These are phyloP conservation scores for Hippocampus mohnikei DNA, from an alignment of 2,113 vertebrate species.

Conservation along the genomic window DNA sequence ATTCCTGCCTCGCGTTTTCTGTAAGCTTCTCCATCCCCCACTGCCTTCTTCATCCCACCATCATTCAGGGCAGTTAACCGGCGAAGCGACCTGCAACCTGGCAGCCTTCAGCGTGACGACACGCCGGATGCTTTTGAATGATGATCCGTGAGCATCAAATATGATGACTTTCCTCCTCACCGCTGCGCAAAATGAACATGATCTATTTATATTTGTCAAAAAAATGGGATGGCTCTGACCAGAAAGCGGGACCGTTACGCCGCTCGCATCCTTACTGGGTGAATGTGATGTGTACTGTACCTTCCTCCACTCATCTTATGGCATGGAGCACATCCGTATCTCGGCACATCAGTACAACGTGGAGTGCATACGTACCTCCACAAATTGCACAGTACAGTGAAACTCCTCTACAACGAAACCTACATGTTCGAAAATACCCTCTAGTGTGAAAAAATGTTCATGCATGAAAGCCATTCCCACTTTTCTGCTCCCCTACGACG, in stretches of 20 bases:
- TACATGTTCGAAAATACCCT: no score
- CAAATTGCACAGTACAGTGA: not conserved
- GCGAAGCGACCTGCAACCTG: slow-evolving; percentile 11
- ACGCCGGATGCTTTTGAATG: slow-evolving; percentile 38
- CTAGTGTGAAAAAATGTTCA: no score
- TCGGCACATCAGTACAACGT: slow-evolving; percentile 14
- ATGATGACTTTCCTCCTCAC: slow-evolving; percentile 38
- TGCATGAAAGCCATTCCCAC: no score
- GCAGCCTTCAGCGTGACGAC: slow-evolving; percentile 37
- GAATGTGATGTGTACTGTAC: not conserved
- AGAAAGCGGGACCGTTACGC: slow-evolving; percentile 21
- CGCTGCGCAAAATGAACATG: slow-evolving; percentile 30
- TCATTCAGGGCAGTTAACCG: slow-evolving; percentile 27
- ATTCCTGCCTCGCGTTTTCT: not conserved
- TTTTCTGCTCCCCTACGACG: no score
- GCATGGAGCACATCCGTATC: slow-evolving; percentile 12
- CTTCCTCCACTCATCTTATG: not conserved
- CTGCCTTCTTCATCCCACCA: not conserved
- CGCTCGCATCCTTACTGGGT: slow-evolving; percentile 1
- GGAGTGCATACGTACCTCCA: not conserved
- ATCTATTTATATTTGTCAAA: not conserved
- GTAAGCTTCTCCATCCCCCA: not conserved
- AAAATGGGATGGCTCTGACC: slow-evolving; percentile 49
- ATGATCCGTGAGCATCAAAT: slow-evolving; percentile 40
- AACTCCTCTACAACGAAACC: no score